phyloP scores from a whole-genome alignment of 2,113 vertebrate species.

The Lagenorhynchus albirostris region DNA sequence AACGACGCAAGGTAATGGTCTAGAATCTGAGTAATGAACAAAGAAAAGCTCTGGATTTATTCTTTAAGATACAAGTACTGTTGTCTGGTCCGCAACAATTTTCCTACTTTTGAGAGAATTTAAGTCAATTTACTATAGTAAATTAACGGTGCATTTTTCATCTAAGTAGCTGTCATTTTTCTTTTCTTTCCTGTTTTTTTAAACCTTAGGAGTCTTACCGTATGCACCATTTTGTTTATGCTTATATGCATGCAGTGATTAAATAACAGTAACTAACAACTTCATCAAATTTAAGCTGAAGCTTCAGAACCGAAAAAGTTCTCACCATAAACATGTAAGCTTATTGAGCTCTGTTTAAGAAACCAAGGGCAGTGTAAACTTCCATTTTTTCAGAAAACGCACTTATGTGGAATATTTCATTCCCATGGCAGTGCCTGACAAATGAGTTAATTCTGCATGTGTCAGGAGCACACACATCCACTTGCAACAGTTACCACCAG shows the following conservation, averaged over 20 bases:
- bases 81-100: neutral
- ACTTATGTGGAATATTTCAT: neutral
- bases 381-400: neutral
- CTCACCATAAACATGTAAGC: neutral
- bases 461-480: neutral
- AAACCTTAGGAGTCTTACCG: neutral
- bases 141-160: neutral
- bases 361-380: neutral
- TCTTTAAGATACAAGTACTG: neutral
- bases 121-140: neutral
- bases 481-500: neutral
- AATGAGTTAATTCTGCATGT: accelerated
- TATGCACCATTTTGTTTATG: neutral
- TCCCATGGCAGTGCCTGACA: neutral
- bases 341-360: neutral
- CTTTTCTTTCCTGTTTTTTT: neutral
- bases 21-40: neutral
- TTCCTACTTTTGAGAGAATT: neutral
- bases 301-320: neutral
- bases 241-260: neutral
- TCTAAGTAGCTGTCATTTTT: neutral
- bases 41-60: neutral
- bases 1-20: neutral
- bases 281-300: neutral
- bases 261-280: neutral